These are phyloP conservation scores for Eumerus sabulonum DNA, from an alignment of 2,888 invertebrate species.

Conservation along the genomic window DNA sequence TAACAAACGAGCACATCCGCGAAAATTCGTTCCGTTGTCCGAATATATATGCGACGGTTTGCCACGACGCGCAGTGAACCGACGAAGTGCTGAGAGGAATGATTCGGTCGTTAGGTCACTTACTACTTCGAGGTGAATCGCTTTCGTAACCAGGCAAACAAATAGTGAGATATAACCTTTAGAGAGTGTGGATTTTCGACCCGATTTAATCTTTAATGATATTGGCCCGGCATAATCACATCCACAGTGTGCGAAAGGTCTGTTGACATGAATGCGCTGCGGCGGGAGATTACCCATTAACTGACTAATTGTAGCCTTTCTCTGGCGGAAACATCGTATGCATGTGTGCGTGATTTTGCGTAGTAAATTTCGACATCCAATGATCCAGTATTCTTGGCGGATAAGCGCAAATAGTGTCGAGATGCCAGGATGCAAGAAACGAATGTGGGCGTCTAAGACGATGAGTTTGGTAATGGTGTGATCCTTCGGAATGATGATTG, in stretches of 20 bases:
- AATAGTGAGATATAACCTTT: slow-evolving; percentile 31
- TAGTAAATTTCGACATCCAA: slow-evolving; percentile 3
- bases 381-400: slow-evolving; percentile 4
- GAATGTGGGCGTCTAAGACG: background rate
- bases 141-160: slow-evolving; percentile 20
- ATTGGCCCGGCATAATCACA: background rate
- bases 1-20: too few relatives aligned
- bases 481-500: background rate
- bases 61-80: background rate
- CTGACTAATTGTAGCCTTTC: background rate
- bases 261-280: background rate
- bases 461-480: slow-evolving; percentile 1
- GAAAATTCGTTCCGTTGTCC: slow-evolving; percentile 38
- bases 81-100: background rate
- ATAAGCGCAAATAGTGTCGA: slow-evolving; percentile 1
- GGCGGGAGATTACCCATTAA: slow-evolving; percentile 7
- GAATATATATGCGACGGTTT: slow-evolving; percentile 18
- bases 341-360: background rate
- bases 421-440: background rate
- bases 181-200: slow-evolving; percentile 1
- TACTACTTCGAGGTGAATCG: background rate
- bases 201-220: slow-evolving; percentile 9
- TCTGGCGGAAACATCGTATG: slow-evolving; percentile 12
- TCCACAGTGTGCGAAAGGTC: background rate
- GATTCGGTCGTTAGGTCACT: background rate